Conservation (phyloP, 2,797 vertebrate species). For the Crypturellus tataupa region DNA sequence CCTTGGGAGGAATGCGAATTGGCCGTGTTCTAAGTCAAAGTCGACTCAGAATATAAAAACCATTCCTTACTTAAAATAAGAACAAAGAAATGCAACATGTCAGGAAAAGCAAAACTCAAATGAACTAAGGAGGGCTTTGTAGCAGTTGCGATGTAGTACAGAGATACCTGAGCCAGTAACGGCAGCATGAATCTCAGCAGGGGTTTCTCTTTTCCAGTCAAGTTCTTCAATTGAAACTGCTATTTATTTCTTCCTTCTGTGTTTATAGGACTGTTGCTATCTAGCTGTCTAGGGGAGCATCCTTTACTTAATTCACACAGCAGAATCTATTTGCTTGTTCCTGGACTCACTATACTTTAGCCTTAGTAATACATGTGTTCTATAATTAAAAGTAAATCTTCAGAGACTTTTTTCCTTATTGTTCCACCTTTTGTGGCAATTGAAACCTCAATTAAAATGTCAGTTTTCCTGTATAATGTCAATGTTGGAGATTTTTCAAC, state of each 20-base stretch:
- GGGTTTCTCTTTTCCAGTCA: not conserved
- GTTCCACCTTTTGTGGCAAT: not conserved
- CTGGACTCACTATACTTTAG: not conserved
- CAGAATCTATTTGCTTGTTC: not conserved
- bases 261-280: not conserved
- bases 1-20: not conserved
- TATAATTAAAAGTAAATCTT: not conserved
- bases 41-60: not conserved
- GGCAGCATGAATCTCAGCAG: conserved; percentile 2
- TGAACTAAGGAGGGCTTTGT: not conserved
- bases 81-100: not conserved
- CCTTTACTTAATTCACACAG: not conserved
- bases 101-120: not conserved
- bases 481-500: not conserved
- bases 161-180: not conserved
- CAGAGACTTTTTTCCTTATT: not conserved
- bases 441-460: conserved; percentile 7
- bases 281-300: not conserved
- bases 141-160: not conserved
- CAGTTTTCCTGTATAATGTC: not conserved
- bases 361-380: not conserved
- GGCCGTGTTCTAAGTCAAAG: not conserved
- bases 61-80: not conserved
- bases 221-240: not conserved
- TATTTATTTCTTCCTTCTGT: not conserved